phyloP scores from a whole-genome alignment of 1,140 invertebrate species.

The Drosophila bocqueti region DNA sequence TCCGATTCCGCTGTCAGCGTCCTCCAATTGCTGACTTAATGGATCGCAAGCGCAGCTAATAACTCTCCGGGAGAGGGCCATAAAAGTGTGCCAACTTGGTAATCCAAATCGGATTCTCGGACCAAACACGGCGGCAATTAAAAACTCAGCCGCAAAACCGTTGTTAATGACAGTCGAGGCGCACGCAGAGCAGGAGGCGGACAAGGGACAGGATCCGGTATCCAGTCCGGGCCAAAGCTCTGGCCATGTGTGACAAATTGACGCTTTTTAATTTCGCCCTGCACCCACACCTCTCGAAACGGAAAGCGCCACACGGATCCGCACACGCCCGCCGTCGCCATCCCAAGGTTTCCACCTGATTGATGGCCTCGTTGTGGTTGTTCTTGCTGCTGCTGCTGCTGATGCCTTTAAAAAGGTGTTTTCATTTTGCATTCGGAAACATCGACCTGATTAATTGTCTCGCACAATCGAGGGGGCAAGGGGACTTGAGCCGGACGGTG shows the following conservation, averaged over 20 bases:
- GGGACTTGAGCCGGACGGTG: slow-evolving; percentile 5
- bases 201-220: slow-evolving; percentile 5
- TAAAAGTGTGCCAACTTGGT: slow-evolving; percentile 69
- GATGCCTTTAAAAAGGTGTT: slow-evolving; percentile 73
- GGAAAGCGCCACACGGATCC: slow-evolving; percentile 57
- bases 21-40: slow-evolving; percentile 72
- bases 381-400: slow-evolving; percentile 31
- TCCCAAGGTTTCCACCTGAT: slow-evolving; percentile 56
- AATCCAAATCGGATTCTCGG: slow-evolving; percentile 37
- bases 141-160: slow-evolving; percentile 67
- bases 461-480: slow-evolving; percentile 42
- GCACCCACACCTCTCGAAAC: slow-evolving; percentile 60
- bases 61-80: slow-evolving; percentile 51
- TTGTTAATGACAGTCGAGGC: slow-evolving; percentile 55
- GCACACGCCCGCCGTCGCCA: slow-evolving; percentile 5
- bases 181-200: not conserved
- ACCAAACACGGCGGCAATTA: slow-evolving; percentile 54
- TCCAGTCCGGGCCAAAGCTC: slow-evolving; percentile 13
- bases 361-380: slow-evolving; percentile 65
- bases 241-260: slow-evolving; percentile 79
- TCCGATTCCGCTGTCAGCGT: slow-evolving; percentile 29
- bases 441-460: slow-evolving; percentile 76
- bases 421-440: slow-evolving; percentile 77
- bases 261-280: slow-evolving; percentile 79
- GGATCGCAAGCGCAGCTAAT: slow-evolving; percentile 77